These are phyloP conservation scores for Aphodius granarius DNA, from an alignment of 2,888 invertebrate genomes.

Conservation along the genomic window DNA sequence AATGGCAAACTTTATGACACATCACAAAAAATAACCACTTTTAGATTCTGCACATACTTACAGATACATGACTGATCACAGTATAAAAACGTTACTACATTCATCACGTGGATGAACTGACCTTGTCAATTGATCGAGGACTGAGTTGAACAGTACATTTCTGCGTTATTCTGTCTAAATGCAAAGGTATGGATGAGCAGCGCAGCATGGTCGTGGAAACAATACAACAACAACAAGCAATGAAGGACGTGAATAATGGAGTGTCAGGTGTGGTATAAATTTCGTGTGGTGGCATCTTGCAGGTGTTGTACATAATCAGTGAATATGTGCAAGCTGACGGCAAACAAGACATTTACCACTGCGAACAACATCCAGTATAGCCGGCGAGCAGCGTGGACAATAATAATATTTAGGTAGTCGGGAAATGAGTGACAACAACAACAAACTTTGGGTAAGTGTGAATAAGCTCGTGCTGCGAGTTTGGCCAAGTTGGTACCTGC, in stretches of 20 bases:
- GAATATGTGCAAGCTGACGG: neutral
- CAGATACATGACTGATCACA: too few species aligned
- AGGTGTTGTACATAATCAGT: neutral
- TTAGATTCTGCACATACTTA: too few species aligned
- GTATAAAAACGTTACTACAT: too few species aligned
- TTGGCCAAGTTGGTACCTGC: conserved; percentile 35
- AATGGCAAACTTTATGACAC: too few species aligned
- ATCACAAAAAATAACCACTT: too few species aligned
- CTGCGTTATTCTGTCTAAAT: too few species aligned
- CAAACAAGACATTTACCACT: conserved; percentile 10
- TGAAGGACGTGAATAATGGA: neutral
- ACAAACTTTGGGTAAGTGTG: neutral
- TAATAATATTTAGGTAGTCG: neutral
- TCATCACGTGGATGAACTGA: too few species aligned
- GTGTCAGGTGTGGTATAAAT: too few species aligned
- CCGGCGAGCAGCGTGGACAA: neutral
- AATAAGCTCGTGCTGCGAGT: conserved; percentile 30
- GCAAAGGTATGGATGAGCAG: neutral
- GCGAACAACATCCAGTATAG: conserved; percentile 2
- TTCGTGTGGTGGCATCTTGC: neutral
- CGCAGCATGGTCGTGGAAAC: neutral
- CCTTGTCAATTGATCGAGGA: too few species aligned
- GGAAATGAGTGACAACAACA: neutral
- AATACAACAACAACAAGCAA: neutral
- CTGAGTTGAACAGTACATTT: too few species aligned